Evolutionary conservation across 1,140 invertebrate species (phyloP).

Genomic region (Ylistrum balloti): DNA sequence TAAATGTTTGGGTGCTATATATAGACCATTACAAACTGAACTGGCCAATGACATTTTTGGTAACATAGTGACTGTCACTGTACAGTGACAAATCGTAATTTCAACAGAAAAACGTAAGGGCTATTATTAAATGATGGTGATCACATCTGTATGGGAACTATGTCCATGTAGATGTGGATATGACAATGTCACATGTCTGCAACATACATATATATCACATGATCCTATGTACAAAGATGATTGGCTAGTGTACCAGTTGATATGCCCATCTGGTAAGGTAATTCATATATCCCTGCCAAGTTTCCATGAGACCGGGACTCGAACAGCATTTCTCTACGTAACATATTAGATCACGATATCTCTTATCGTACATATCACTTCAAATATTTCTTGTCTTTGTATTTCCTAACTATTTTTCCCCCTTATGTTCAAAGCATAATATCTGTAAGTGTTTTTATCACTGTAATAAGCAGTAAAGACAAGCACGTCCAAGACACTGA

Average conservation of each 20-base stretch:
- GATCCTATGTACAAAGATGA: conserved; percentile 34
- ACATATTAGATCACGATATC: neutral
- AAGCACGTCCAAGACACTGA: neutral
- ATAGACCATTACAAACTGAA: conserved; percentile 10
- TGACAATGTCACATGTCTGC: neutral
- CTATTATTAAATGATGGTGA: neutral
- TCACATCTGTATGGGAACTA: neutral
- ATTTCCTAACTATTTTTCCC: neutral
- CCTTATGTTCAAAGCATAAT: neutral
- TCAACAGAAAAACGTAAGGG: neutral
- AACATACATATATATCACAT: conserved; percentile 5
- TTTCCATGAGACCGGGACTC: neutral
- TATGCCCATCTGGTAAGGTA: neutral
- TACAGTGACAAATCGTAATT: neutral
- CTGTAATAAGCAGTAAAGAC: neutral
- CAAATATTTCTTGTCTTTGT: neutral
- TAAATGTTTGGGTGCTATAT: conserved; percentile 8
- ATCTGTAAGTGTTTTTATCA: neutral
- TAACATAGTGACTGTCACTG: neutral
- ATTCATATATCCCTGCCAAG: neutral
- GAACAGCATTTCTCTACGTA: neutral
- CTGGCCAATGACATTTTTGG: conserved; percentile 26
- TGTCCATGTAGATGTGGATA: neutral
- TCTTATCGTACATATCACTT: neutral
- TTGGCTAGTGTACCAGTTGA: neutral